Evolutionary conservation across 2,888 invertebrate species (phyloP), one percentile per base, ranked within the genome.

Genomic region (Crematogaster levior): DNA sequence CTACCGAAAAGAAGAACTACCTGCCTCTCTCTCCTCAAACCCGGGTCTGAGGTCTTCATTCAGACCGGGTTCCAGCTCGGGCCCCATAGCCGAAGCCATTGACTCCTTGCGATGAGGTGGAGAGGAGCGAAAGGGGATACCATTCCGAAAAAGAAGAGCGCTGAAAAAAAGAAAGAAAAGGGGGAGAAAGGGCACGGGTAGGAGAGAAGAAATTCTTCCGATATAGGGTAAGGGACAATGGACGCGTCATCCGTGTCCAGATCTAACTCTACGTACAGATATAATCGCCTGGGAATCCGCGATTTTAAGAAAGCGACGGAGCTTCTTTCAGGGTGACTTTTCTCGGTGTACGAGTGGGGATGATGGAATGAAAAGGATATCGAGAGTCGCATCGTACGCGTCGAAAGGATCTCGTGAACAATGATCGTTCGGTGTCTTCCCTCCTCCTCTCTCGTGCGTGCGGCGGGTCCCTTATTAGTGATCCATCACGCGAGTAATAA

Each of bases 221-320:
- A 87, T 85, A 83, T 72, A 82, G 81, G 85, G 66, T 75, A 63
- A 68, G 58, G 80, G 73, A 89, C 90, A 88, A 92, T 90, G 82
- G 79, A 24, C 51, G 53, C 75, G 68, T 53, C 81, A 60, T 80
- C 65, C 81, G 70, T 84, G 63, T 70, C 74, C 61, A 61, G 27
- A 79, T 48, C 79, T 86, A 88, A 89, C 86, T 87, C 88, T 87
- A 89, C 84, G 89, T 90, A 91, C 91, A 92, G 93, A 93, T 93
- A 92, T 92, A 92, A 93, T 93, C 93, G 91, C 93, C 93, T 93
- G 93, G 93, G 93, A 93, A 93, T 93, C 92, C 92, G 93, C 93
- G 92, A 92, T 89, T 70, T 21, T 65, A 63, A 80, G 80, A 81
- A 56, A 77, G 81, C 81, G 27, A 53, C 51, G 61, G 43, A 58